Base-by-base conservation (phyloP, 2,888 invertebrate species). In the Drosophila kanekoi region DNA sequence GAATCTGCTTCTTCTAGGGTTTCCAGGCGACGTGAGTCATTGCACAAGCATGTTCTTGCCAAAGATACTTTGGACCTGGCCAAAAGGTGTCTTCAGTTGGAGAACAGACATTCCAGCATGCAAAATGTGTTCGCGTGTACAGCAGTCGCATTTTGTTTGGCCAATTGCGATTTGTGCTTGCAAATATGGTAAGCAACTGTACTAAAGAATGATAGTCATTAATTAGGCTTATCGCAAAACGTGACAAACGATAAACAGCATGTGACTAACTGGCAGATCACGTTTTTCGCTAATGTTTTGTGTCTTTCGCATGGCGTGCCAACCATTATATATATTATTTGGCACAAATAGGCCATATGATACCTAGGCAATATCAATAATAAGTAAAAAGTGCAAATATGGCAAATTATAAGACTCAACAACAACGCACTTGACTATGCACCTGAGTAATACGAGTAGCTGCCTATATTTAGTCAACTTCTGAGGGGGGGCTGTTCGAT, bases 161-260 rank as follows among this genome's bases (percentile, higher is more conserved):
- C 5, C 35, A 4, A 0, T 32, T 20, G 23, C 16, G 33, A 32
- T 57, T 51, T 61, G 16, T 41, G 18, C 16, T 28, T 51, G 35
- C 40, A 44, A 47, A 43, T 35, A 33, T n/a, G 9, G 23, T 10
- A 8, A 33, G 16, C 45, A 60, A 60, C 51, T 38, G 37, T 56
- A 57, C 28, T 20, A 11, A 45, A n/a, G n/a, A 70, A 54, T 33
- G 8, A 37, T 11, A 14, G 37, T 9, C 44, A 44, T 40, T 62
- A 45, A 14, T 57, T 18, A n/a, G 2, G 14, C 71, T 67, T 79
- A 75, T 77, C 77, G 23, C 10, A 61, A 61, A 77, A 75, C 77
- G 79, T 79, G 77, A 66, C 71, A 71, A 67, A 44, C 41, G 32
- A 66, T 75, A 71, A 71, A 44, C 44, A 28, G 14, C 77, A 67